Conservation (phyloP, 2,113 vertebrate genomes). For the Coptodon bakossiorum region DNA sequence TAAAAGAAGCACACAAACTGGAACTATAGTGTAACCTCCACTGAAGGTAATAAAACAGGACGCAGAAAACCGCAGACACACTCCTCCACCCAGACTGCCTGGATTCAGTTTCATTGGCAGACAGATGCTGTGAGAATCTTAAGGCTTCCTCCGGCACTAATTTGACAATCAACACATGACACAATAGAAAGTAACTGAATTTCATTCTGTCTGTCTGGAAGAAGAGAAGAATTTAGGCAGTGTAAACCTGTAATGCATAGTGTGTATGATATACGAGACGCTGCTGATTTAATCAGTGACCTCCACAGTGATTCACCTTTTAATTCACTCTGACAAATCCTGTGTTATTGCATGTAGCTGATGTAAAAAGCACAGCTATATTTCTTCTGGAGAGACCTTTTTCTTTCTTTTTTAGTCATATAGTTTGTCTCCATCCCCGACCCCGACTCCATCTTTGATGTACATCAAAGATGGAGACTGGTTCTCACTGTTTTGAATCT, state of each 20-base stretch:
- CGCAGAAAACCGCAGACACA: neutral
- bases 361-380: neutral
- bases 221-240: neutral
- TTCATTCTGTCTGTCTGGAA: neutral
- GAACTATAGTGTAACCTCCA: neutral
- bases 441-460: too few relatives aligned
- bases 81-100: neutral
- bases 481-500: neutral
- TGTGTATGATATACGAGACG: neutral
- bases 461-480: neutral
- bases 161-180: constrained; percentile 1
- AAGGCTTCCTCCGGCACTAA: neutral
- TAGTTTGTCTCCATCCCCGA: neutral
- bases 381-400: neutral
- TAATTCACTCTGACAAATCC: neutral
- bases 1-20: neutral
- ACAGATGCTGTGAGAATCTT: constrained; percentile 14
- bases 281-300: neutral
- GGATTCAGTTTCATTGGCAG: constrained; percentile 5
- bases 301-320: neutral
- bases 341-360: neutral
- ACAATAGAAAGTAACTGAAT: neutral
- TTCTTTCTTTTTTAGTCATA: neutral
- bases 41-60: neutral
- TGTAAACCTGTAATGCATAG: neutral